These are phyloP conservation scores for Halcyon smyrnensis DNA, from an alignment of 2,797 vertebrate genomes.

Conservation along the genomic window DNA sequence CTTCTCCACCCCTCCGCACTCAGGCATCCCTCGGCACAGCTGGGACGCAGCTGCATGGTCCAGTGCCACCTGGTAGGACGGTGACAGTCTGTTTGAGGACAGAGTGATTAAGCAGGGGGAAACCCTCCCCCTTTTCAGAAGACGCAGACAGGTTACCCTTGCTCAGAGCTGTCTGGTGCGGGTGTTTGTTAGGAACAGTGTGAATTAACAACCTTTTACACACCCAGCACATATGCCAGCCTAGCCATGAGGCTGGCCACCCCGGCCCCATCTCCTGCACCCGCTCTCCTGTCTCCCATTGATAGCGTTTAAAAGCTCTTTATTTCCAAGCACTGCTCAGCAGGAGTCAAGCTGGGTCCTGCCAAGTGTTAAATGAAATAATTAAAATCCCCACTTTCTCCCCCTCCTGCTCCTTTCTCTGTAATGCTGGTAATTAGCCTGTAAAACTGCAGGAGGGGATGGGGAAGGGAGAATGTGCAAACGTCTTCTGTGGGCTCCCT, in stretches of 20 bases:
- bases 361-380: conserved; percentile 72
- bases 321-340: conserved; percentile 34
- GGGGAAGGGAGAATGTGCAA: conserved; percentile 15
- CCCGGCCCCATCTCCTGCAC: not conserved
- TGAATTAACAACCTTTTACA: not conserved
- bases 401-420: not conserved
- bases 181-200: not conserved
- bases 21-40: not conserved
- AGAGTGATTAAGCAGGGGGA: not conserved
- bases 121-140: not conserved
- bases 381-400: conserved; percentile 49
- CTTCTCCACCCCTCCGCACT: not conserved
- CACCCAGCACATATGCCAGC: not conserved
- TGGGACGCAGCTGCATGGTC: not conserved
- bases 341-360: conserved; percentile 53
- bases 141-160: not conserved
- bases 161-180: accelerated
- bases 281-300: not conserved
- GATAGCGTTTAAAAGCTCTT: not conserved
- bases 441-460: conserved; percentile 37
- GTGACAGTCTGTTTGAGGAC: not conserved
- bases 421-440: conserved; percentile 63
- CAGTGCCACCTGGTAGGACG: accelerated
- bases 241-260: not conserved
- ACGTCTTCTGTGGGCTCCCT: not conserved